Evolutionary conservation across 2,797 vertebrate genomes (phyloP), one percentile per base, ranked within the genome.

Genomic region (Myotis vivesi): DNA sequence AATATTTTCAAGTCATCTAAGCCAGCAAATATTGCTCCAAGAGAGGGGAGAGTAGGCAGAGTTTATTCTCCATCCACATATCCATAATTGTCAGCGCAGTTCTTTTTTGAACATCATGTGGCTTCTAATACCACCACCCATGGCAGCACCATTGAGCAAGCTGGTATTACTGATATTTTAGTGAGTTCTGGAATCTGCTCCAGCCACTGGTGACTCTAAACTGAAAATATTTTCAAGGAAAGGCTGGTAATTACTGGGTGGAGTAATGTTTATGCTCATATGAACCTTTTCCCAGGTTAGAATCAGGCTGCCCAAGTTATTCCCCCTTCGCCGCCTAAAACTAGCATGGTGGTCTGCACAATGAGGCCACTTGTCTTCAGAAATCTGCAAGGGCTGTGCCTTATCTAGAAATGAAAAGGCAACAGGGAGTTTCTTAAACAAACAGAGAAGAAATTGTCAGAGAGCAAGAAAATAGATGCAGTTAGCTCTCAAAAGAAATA

Each of bases 401-500:
- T 96, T 93, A 46, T 57, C 71, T 87, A 80, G 80, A n/a, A 95
- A 59, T n/a, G 89, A 41, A 95, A 94, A 49, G 33, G 49, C 71
- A 94, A 69, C 33, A 19, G n/a, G 75, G 73, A 23, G 44, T 91
- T 69, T 83, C 91, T 71, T 30, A 59, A 72, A 41, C 83, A 87
- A 28, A 87, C 11, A 92, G 83, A 91, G 69, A 95, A 23, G 94
- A 97, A 97, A 89, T 2, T 53, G 95, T 92, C 91, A 88, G 91
- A 89, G 87, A 96, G 66, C 0, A 90, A 79, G 57, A 66, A 90
- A 83, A 89, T 6, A 71, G 25, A 22, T 19, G 38, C 20, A 46
- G 83, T 89, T 38, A 91, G 94, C 75, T 76, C 71, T 81, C 36
- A 64, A 75, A 93, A 95, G 89, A 97, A 97, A 96, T 90, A 66